These are phyloP conservation scores for Tapirus terrestris DNA, from an alignment of 2,113 vertebrate species.

Conservation along the genomic window DNA sequence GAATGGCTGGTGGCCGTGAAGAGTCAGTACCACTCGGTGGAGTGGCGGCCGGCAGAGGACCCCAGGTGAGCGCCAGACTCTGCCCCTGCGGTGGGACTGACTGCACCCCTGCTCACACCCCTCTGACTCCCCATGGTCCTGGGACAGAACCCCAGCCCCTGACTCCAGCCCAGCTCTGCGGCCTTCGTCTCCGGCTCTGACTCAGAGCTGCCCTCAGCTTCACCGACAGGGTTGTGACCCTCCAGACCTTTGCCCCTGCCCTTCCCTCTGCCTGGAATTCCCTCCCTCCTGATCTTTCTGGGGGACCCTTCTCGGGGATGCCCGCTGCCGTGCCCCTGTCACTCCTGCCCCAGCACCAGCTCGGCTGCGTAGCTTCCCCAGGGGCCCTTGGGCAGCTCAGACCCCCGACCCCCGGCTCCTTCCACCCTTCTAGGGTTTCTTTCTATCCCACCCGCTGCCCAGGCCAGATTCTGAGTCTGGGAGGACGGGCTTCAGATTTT, in stretches of 20 bases:
- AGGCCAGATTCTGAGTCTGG: neutral
- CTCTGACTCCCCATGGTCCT: accelerated
- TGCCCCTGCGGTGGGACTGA: too few species aligned
- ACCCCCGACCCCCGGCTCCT: neutral
- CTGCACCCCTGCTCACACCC: neutral
- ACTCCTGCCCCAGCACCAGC: neutral
- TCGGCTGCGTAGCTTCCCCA: neutral
- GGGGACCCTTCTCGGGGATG: neutral
- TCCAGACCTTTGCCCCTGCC: neutral
- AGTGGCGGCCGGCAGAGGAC: conserved; percentile 93
- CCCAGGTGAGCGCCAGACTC: conserved; percentile 85
- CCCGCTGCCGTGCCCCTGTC: neutral
- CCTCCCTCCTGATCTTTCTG: too few species aligned
- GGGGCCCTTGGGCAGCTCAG: too few species aligned
- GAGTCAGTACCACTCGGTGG: conserved; percentile 92
- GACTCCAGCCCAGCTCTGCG: too few species aligned
- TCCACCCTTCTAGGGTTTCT: neutral
- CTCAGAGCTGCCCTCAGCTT: neutral
- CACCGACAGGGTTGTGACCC: accelerated
- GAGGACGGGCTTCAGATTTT: neutral
- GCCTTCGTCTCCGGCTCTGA: neutral
- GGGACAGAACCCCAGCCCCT: neutral
- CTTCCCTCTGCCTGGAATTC: neutral
- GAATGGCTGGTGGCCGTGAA: conserved; percentile 93
- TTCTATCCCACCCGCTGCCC: neutral